Evolutionary conservation across 2,113 vertebrate genomes (phyloP).

Genomic region (Aramus guarauna): DNA sequence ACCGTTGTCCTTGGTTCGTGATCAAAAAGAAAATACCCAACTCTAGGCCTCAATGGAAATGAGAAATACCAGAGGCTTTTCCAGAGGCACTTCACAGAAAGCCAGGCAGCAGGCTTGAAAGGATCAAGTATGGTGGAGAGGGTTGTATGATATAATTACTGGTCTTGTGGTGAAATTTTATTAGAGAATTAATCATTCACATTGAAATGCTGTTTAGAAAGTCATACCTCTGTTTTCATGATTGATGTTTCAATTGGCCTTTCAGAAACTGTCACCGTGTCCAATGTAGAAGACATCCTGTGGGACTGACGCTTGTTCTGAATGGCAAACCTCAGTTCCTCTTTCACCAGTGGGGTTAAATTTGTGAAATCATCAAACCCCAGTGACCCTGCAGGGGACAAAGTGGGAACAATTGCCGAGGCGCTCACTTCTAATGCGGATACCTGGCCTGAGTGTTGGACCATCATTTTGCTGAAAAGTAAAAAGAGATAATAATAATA

Average conservation of each 20-base stretch:
- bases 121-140: neutral
- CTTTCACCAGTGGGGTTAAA: slow-evolving; percentile 90
- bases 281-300: slow-evolving; percentile 79
- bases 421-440: slow-evolving; percentile 91
- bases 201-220: neutral
- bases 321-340: slow-evolving; percentile 92
- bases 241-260: slow-evolving; percentile 60
- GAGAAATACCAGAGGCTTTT: neutral
- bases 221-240: slow-evolving; percentile 81
- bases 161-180: neutral
- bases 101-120: neutral
- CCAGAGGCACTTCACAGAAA: neutral
- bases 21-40: neutral
- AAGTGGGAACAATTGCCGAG: slow-evolving; percentile 89
- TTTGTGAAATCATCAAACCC: slow-evolving; percentile 93
- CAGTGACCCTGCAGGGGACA: slow-evolving; percentile 88
- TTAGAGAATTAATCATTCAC: neutral
- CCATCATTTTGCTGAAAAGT: slow-evolving; percentile 90
- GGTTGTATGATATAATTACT: neutral
- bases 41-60: neutral
- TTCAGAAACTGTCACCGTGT: slow-evolving; percentile 79
- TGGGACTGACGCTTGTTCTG: slow-evolving; percentile 86
- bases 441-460: slow-evolving; percentile 88
- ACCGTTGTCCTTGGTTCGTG: neutral
- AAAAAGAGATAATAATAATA: slow-evolving; percentile 46